Evolutionary conservation across 2,113 vertebrate species (phyloP).

Genomic region (Marmota monax): DNA sequence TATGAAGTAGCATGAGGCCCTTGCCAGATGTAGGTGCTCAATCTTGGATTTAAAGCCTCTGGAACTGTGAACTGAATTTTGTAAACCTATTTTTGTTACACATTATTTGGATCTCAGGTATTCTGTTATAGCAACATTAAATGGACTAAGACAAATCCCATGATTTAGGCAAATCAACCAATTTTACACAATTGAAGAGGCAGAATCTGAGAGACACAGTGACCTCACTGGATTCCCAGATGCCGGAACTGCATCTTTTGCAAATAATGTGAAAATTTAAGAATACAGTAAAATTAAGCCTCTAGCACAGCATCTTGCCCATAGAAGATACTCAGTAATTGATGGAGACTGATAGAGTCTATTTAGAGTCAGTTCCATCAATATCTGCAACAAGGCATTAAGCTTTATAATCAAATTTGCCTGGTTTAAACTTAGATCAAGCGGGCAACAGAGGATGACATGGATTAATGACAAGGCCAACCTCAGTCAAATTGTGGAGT

Average conservation of each 20-base stretch:
- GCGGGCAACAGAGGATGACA: background rate
- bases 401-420: background rate
- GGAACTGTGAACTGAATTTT: background rate
- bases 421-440: background rate
- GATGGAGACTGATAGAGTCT: background rate
- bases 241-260: background rate
- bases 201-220: background rate
- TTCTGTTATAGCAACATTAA: background rate
- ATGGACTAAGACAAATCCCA: background rate
- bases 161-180: background rate
- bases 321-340: background rate
- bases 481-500: background rate
- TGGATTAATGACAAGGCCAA: background rate
- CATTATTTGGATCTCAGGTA: background rate
- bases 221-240: background rate
- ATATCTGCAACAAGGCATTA: background rate
- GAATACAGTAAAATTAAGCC: background rate
- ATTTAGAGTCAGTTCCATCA: background rate
- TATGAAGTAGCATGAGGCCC: background rate
- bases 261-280: background rate
- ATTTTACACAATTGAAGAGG: background rate
- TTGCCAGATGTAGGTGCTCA: background rate
- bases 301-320: background rate
- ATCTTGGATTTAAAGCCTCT: background rate
- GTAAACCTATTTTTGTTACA: background rate